These are phyloP conservation scores for Elephantulus edwardii DNA, from an alignment of 2,113 vertebrate species.

Conservation along the genomic window DNA sequence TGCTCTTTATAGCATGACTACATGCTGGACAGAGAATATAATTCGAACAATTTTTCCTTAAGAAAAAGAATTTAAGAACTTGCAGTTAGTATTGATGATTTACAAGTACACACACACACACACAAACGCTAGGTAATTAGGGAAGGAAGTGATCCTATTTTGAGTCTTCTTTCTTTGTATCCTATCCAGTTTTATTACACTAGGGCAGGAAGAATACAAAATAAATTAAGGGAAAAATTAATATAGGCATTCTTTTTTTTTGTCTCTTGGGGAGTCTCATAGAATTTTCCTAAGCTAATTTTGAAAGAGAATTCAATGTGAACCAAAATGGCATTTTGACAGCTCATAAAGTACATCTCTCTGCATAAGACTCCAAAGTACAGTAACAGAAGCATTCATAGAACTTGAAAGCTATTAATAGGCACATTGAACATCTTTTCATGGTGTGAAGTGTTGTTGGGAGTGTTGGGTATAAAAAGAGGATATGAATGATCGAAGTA, in stretches of 20 bases:
- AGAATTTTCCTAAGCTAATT: constrained; percentile 34
- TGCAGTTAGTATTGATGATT: background rate
- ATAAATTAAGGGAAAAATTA: background rate
- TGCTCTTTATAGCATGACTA: background rate
- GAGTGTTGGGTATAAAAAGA: background rate
- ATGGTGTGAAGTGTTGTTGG: too few species aligned
- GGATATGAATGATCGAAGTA: background rate
- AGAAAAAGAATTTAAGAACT: constrained; percentile 8
- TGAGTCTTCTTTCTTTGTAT: background rate
- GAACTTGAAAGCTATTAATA: background rate
- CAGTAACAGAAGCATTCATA: background rate
- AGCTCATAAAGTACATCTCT: background rate
- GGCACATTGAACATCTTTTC: background rate
- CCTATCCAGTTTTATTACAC: constrained; percentile 24
- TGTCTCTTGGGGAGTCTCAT: background rate
- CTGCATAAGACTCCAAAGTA: constrained; percentile 5
- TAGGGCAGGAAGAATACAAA: background rate
- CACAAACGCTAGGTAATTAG: too few species aligned
- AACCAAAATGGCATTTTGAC: constrained; percentile 22
- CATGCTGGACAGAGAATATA: background rate
- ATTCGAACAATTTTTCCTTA: background rate
- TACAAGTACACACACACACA: too few species aligned
- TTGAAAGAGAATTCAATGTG: background rate
- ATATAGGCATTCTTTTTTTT: constrained; percentile 19
- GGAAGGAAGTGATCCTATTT: background rate